Evolutionary conservation across 1,140 invertebrate genomes (phyloP).

Genomic region (Drosophila pruinosa): DNA sequence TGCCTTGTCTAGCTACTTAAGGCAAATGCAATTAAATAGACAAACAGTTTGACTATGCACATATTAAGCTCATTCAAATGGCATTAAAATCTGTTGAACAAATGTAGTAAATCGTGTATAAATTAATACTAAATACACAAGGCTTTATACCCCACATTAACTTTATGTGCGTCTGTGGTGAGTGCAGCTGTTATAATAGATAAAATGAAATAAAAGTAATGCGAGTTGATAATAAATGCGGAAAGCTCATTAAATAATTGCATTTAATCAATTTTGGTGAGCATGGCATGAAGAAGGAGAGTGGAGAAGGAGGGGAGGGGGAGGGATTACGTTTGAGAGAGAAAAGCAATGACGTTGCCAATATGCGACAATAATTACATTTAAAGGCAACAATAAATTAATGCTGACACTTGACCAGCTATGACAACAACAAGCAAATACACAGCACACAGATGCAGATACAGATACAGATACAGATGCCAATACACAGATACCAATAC

Average conservation of each 20-base stretch:
- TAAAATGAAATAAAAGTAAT: not conserved
- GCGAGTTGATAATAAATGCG: slow-evolving; percentile 10
- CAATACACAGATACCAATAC: not conserved
- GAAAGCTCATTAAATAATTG: slow-evolving; percentile 29
- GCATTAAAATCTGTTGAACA: too few species aligned
- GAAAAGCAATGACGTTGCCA: slow-evolving; percentile 4
- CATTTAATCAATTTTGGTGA: slow-evolving; percentile 21
- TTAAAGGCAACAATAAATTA: slow-evolving; percentile 33
- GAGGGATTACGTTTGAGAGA: not conserved
- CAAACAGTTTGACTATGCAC: too few species aligned
- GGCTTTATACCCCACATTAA: not conserved
- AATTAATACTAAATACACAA: not conserved
- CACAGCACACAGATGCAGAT: not conserved
- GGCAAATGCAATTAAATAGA: too few species aligned
- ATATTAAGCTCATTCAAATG: too few species aligned
- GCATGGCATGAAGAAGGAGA: not conserved
- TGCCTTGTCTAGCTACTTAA: too few species aligned
- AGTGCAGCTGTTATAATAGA: not conserved
- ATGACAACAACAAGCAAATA: slow-evolving; percentile 8
- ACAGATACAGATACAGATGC: slow-evolving; percentile 1
- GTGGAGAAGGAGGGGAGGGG: not conserved
- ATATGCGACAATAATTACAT: slow-evolving; percentile 28
- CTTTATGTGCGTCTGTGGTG: not conserved
- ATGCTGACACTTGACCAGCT: slow-evolving; percentile 18
- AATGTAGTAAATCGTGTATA: not conserved